Percentiles rank a stretch among this genome's conserved stretches.
These are phyloP conservation scores for Drosophila littoralis DNA, from an alignment of 1,140 invertebrate species.

Conservation along the genomic window DNA sequence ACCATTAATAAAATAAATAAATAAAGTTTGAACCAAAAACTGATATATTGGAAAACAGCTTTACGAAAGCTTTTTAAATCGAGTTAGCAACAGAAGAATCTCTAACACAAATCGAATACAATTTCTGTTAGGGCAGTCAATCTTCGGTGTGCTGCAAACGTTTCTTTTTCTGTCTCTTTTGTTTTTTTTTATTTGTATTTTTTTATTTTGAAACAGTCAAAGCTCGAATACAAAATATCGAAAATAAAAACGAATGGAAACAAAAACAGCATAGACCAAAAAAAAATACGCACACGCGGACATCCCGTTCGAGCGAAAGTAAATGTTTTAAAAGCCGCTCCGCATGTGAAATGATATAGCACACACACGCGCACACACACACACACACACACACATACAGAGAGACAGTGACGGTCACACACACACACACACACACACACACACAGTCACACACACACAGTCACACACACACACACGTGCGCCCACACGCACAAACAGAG, in stretches of 20 bases:
- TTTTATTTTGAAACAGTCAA: conserved; percentile 23
- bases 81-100: too few relatives aligned
- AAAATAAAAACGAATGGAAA: conserved; percentile 34
- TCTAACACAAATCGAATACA: background rate
- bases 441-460: background rate
- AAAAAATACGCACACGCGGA: conserved; percentile 50
- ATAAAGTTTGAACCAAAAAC: too few relatives aligned
- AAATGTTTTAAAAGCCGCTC: conserved; percentile 9
- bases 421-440: background rate
- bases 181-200: background rate
- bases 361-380: conserved; percentile 14
- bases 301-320: conserved; percentile 11
- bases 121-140: background rate
- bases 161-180: background rate
- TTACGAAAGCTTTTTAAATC: too few relatives aligned
- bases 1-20: too few relatives aligned
- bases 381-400: background rate
- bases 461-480: too few relatives aligned
- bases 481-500: background rate
- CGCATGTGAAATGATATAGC: conserved; percentile 40
- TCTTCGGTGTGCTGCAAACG: background rate
- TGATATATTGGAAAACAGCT: too few relatives aligned
- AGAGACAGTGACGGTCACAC: background rate
- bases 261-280: conserved; percentile 36
- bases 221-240: conserved; percentile 9